Evolutionary conservation across 2,113 vertebrate species (phyloP).

Genomic region (Chloebia gouldiae): DNA sequence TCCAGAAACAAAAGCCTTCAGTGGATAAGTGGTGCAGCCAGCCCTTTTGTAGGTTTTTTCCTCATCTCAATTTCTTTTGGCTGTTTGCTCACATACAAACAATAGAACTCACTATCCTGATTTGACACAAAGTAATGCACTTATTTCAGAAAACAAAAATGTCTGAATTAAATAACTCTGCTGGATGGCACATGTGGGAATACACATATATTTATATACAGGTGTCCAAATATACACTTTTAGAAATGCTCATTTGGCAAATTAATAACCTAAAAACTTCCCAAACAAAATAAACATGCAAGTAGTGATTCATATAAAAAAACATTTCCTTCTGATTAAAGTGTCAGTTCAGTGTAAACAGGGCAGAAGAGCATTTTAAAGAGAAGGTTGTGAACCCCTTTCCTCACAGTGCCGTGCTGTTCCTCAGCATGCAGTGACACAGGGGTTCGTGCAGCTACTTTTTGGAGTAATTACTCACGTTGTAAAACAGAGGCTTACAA

Average conservation of each 20-base stretch:
- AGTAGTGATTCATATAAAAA: background rate
- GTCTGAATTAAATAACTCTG: slow-evolving; percentile 15
- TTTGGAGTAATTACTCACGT: slow-evolving; percentile 3
- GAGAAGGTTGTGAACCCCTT: background rate
- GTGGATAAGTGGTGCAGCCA: background rate
- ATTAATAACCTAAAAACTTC: background rate
- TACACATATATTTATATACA: background rate
- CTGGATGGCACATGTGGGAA: background rate
- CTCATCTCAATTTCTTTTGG: background rate
- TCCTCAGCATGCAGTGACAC: background rate
- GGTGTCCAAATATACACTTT: background rate
- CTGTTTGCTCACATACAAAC: background rate
- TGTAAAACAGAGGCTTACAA: slow-evolving; percentile 45
- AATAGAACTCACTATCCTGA: background rate
- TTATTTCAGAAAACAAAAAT: background rate
- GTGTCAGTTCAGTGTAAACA: background rate
- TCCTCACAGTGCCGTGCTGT: background rate
- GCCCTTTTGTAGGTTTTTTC: background rate
- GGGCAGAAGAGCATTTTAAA: background rate
- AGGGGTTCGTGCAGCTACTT: background rate
- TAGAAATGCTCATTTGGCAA: background rate
- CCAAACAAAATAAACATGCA: background rate
- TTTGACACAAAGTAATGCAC: background rate
- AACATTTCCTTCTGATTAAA: background rate
- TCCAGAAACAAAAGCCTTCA: background rate